Conservation (phyloP, 2,888 invertebrate genomes). For the Trilocha varians region DNA sequence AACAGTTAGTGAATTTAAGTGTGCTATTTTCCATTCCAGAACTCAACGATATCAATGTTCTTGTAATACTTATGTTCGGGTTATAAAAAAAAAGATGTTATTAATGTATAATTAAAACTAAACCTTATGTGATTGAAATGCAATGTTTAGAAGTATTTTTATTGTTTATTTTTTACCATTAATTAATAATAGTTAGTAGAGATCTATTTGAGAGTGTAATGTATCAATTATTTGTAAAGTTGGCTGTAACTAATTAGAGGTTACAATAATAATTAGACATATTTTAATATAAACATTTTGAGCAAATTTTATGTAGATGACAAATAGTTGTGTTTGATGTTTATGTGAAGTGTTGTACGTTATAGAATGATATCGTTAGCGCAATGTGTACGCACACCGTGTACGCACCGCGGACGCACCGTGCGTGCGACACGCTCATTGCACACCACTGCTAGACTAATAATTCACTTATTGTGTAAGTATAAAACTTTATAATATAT, state of each 20-base stretch:
- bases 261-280: slow-evolving; percentile 72
- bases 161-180: slow-evolving; percentile 74
- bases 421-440: slow-evolving; percentile 39
- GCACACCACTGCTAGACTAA: slow-evolving; percentile 71
- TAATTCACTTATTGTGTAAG: slow-evolving; percentile 69
- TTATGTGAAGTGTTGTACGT: slow-evolving; percentile 70
- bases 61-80: slow-evolving; percentile 71
- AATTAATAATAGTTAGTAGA: slow-evolving; percentile 71
- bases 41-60: slow-evolving; percentile 72
- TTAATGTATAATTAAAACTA: slow-evolving; percentile 70
- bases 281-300: slow-evolving; percentile 74
- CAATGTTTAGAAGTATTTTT: slow-evolving; percentile 74
- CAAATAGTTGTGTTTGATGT: slow-evolving; percentile 70
- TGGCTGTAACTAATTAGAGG: slow-evolving; percentile 73
- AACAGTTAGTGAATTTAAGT: slow-evolving; percentile 74
- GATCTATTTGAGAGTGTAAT: slow-evolving; percentile 74
- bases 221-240: slow-evolving; percentile 75
- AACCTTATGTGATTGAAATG: slow-evolving; percentile 74
- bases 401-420: slow-evolving; percentile 21
- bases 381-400: slow-evolving; percentile 68
- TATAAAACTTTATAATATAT: slow-evolving; percentile 68
- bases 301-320: slow-evolving; percentile 72
- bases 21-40: slow-evolving; percentile 74
- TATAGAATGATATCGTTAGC: slow-evolving; percentile 50
- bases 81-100: slow-evolving; percentile 71